These are phyloP conservation scores for Parotia lawesii DNA, from an alignment of 2,113 vertebrate species.

Conservation along the genomic window DNA sequence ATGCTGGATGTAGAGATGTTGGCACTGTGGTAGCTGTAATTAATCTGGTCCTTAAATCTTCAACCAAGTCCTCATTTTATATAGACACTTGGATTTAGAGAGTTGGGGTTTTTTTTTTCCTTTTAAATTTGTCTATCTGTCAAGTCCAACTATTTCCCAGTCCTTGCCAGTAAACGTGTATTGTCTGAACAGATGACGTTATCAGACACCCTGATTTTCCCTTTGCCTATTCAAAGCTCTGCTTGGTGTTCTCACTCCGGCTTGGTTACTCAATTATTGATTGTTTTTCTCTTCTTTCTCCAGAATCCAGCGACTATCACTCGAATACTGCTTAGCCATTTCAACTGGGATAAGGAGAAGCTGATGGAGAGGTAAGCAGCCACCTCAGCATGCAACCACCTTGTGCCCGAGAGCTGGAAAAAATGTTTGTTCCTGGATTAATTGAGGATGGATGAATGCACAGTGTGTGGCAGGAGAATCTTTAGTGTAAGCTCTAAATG, in stretches of 20 bases:
- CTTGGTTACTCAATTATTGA: not conserved
- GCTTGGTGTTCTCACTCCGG: not conserved
- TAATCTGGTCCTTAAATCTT: not conserved
- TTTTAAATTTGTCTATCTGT: not conserved
- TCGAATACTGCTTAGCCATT: slow-evolving; percentile 99
- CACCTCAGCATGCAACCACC: not conserved
- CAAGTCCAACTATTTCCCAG: not conserved
- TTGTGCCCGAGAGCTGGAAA: not conserved
- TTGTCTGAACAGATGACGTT: not conserved
- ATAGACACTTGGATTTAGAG: not conserved
- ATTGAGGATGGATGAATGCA: not conserved
- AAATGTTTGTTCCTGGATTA: not conserved
- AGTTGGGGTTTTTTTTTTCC: not conserved
- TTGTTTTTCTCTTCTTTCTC: slow-evolving; percentile 14
- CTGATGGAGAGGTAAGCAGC: slow-evolving; percentile 94
- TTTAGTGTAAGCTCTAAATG: not conserved
- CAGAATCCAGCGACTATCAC: slow-evolving; percentile 99
- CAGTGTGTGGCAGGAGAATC: not conserved
- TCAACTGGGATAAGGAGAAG: slow-evolving; percentile 99
- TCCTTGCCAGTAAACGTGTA: not conserved
- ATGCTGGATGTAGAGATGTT: accelerated
- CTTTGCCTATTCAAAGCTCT: not conserved
- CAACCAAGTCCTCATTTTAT: not conserved
- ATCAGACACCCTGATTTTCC: not conserved
- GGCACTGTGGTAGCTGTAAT: not conserved